Evolutionary conservation across 2,797 vertebrate species (phyloP).

Genomic region (Sciurus vulgaris): DNA sequence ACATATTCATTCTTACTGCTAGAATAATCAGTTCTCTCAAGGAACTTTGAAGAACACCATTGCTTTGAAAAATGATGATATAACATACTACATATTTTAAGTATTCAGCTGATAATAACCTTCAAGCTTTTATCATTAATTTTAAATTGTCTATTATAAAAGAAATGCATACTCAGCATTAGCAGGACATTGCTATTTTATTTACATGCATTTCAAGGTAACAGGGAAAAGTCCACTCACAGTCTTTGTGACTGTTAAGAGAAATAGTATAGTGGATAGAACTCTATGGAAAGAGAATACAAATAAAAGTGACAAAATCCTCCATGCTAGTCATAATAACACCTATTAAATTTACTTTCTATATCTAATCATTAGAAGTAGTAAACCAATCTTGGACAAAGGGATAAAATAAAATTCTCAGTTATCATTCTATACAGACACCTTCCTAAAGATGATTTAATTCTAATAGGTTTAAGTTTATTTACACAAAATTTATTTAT

Average conservation of each 20-base stretch:
- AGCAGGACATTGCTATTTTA: slow-evolving; percentile 27
- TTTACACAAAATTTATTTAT: neutral
- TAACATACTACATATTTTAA: slow-evolving; percentile 49
- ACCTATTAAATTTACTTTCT: neutral
- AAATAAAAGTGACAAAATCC: neutral
- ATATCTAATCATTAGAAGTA: neutral
- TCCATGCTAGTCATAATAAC: neutral
- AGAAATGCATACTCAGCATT: slow-evolving; percentile 63
- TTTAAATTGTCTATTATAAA: slow-evolving; percentile 68
- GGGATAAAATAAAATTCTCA: neutral
- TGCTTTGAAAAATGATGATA: slow-evolving; percentile 50
- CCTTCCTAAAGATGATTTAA: neutral
- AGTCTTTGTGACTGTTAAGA: neutral
- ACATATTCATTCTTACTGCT: neutral
- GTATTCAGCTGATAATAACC: slow-evolving; percentile 73
- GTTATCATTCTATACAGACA: neutral
- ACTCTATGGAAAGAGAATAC: slow-evolving; percentile 52
- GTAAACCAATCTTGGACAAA: neutral
- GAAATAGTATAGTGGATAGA: neutral
- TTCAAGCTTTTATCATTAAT: slow-evolving; percentile 73
- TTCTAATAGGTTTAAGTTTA: neutral
- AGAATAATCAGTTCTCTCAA: slow-evolving; percentile 65
- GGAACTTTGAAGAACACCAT: slow-evolving; percentile 53
- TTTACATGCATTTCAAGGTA: slow-evolving; percentile 75
- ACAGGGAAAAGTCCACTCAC: slow-evolving; percentile 31